Base-by-base conservation (phyloP, 2,797 vertebrate species). In the Bryconaethiops microstoma region DNA sequence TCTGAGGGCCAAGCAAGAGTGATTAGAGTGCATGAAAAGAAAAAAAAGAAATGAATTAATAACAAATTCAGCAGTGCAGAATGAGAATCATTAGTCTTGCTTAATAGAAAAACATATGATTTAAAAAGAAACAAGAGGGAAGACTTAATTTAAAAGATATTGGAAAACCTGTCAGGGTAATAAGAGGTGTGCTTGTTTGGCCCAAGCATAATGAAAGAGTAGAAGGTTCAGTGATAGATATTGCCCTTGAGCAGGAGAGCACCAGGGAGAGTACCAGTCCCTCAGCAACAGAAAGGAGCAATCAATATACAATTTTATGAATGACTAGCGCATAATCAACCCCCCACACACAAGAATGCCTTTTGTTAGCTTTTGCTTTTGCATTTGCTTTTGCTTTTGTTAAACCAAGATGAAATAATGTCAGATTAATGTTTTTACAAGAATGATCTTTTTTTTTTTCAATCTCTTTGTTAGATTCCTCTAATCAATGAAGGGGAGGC, bases 191-290 rank as follows among this genome's bases (percentile, higher is more conserved):
- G 39, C 48, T 35, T 60, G 74, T 77, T 75, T 76, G 17, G 63
- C 9, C 70, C 25, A 39, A 78, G 52, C 19, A 48, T 63, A 63
- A 65, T 54, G 54, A 75, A 65, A 77, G 63, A 35, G 25, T 64
- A 69, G 62, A 84, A 74, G 67, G 16, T 72, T 67, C 21, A 79
- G 84, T 17, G 8, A 73, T 17, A 69, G 8, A 73, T 17, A 69
- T 65, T 67, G 48, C 77, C 67, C 69, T 79, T 83, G 87, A 92
- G 91, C 90, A 92, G 90, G 91, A 91, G 86, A 92, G 90, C 88
- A 92, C 77, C 83, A 87, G 83, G 83, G 86, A 35, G 45, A 83
- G 72, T 87, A 81, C 86, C 82, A 85, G 78, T 88, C 85, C 81
- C 86, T 52, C 50, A 80, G 67, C 54, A 80, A 83, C 42, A 62